A percentile compares a stretch with the other conserved stretches of the same genome.
Evolutionary conservation across 1,140 invertebrate species (phyloP).

Genomic region (Ladona fulva): DNA sequence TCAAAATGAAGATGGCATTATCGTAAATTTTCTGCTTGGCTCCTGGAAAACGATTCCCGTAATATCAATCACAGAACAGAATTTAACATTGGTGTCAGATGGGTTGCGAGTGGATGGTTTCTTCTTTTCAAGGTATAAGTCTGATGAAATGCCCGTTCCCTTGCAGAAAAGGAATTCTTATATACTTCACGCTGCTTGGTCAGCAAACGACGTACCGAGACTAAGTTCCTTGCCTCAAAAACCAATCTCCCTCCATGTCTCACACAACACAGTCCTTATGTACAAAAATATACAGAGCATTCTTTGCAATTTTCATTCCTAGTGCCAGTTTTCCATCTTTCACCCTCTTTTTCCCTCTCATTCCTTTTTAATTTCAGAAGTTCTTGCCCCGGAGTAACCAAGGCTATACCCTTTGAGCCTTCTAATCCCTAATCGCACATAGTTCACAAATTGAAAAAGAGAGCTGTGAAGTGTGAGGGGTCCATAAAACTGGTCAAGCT

Average conservation of each 20-base stretch:
- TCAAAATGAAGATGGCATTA: no score
- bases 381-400: background rate
- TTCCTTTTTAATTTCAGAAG: no score
- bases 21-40: no score
- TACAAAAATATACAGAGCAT: slow-evolving; percentile 10
- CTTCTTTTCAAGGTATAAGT: no score
- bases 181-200: no score
- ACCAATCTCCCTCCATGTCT: background rate
- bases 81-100: background rate
- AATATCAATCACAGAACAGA: slow-evolving; percentile 2
- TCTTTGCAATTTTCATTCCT: background rate
- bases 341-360: background rate
- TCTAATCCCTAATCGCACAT: slow-evolving; percentile 60
- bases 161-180: no score
- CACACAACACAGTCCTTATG: background rate
- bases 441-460: slow-evolving; percentile 61
- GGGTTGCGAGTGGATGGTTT: no score
- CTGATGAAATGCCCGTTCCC: no score
- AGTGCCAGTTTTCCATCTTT: background rate
- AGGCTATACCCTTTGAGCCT: slow-evolving; percentile 33
- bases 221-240: no score
- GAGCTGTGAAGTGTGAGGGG: slow-evolving; percentile 66
- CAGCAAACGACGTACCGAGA: no score
- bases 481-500: slow-evolving; percentile 61
- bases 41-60: background rate